These are phyloP conservation scores for Takifugu rubripes DNA, from an alignment of 2,797 vertebrate species.

Conservation along the genomic window DNA sequence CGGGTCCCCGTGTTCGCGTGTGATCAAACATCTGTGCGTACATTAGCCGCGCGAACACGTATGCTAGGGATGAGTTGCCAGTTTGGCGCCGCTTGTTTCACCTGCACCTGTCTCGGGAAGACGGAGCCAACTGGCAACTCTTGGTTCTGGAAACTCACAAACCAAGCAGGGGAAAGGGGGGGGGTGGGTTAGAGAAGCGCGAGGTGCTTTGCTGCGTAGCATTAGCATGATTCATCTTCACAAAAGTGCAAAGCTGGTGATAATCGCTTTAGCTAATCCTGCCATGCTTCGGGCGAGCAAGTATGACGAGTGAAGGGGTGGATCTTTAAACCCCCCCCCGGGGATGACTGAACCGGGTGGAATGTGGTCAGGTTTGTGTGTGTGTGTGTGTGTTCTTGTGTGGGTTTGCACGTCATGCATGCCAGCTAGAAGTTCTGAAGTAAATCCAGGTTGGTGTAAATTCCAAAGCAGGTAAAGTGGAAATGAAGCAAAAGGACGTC, in stretches of 20 bases:
- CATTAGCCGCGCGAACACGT: conserved; percentile 7
- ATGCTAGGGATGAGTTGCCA: conserved; percentile 42
- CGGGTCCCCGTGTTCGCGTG: background rate
- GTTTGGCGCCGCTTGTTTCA: conserved; percentile 60
- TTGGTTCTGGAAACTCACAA: conserved; percentile 57
- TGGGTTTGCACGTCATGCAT: conserved; percentile 5
- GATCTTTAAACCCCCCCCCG: conserved; percentile 42
- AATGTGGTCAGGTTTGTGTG: conserved; percentile 34
- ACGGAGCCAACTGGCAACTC: conserved; percentile 63
- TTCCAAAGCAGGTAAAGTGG: conserved; percentile 17
- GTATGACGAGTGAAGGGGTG: conserved; percentile 61
- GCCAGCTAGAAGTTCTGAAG: conserved; percentile 10
- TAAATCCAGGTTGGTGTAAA: conserved; percentile 25
- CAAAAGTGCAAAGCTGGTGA: conserved; percentile 76
- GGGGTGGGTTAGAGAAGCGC: conserved; percentile 62
- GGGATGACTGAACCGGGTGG: conserved; percentile 39
- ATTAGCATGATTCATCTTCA: conserved; percentile 75
- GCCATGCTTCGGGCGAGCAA: conserved; percentile 65
- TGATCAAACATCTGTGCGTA: conserved; percentile 10
- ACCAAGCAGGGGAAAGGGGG: conserved; percentile 38
- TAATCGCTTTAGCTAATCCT: conserved; percentile 82
- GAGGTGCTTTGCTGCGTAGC: conserved; percentile 61
- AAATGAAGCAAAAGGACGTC: conserved; percentile 1
- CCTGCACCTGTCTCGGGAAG: conserved; percentile 60
- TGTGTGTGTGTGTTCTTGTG: background rate